Conservation (phyloP, 1,140 invertebrate genomes). For the honey bee (Apis mellifera) region DNA sequence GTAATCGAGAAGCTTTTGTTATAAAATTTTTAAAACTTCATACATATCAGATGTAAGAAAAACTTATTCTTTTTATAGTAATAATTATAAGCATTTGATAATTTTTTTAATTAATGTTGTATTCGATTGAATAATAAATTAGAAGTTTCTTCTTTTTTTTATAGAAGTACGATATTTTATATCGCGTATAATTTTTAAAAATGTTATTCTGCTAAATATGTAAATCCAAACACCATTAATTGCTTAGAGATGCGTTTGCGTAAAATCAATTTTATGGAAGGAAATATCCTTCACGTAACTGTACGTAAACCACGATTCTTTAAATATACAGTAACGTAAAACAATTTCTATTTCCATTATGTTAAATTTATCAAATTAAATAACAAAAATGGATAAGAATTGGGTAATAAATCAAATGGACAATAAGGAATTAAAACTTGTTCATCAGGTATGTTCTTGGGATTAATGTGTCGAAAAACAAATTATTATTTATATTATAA, state of each 20-base stretch:
- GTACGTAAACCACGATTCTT: not conserved
- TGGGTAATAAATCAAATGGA: constrained; percentile 25
- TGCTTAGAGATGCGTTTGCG: constrained; percentile 22
- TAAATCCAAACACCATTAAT: not conserved
- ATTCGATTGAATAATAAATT: constrained; percentile 9
- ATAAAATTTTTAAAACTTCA: constrained; percentile 13
- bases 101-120: constrained; percentile 9
- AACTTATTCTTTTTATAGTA: not conserved
- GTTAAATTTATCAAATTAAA: not conserved
- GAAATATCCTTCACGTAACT: not conserved
- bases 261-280: constrained; percentile 43
- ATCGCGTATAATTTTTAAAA: not conserved
- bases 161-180: not conserved
- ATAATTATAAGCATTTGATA: not conserved
- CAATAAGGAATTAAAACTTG: constrained; percentile 35
- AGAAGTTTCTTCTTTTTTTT: not conserved
- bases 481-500: not conserved
- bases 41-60: not conserved
- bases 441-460: constrained; percentile 50
- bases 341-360: not conserved
- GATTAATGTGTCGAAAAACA: not conserved
- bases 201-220: not conserved
- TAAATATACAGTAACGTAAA: not conserved
- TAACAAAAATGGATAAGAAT: constrained; percentile 18
- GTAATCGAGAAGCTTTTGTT: constrained; percentile 27